Percentiles rank a stretch among this genome's conserved stretches.
Conservation (phyloP, 2,888 invertebrate genomes). For the Cephalotes varians region DNA sequence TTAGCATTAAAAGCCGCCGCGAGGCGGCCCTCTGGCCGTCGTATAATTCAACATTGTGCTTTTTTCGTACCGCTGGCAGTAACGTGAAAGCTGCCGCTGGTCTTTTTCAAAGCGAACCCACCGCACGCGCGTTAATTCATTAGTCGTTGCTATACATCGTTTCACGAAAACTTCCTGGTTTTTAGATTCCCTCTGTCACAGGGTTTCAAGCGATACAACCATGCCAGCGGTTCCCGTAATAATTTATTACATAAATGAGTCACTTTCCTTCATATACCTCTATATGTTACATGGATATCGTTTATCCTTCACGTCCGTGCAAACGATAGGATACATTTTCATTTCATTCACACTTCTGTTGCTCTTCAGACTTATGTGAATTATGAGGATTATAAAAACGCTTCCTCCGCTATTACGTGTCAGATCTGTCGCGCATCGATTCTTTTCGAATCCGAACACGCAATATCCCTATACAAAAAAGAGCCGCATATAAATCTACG, state of each 20-base stretch:
- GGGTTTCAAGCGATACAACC: conserved; percentile 68
- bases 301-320: conserved; percentile 10
- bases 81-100: conserved; percentile 71
- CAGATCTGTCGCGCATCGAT: conserved; percentile 9
- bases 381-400: conserved; percentile 3
- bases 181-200: conserved; percentile 76
- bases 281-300: conserved; percentile 32
- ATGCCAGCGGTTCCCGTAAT: conserved; percentile 66
- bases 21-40: conserved; percentile 65
- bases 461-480: neutral
- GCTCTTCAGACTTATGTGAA: neutral
- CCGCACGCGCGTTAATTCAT: conserved; percentile 77
- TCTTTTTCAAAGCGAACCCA: conserved; percentile 74
- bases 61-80: conserved; percentile 68
- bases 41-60: conserved; percentile 75
- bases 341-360: conserved; percentile 1
- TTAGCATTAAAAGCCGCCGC: conserved; percentile 75
- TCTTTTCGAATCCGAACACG: neutral
- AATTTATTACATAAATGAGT: conserved; percentile 72
- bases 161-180: conserved; percentile 75
- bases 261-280: conserved; percentile 58
- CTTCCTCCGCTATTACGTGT: neutral
- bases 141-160: conserved; percentile 75
- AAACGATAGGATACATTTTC: neutral
- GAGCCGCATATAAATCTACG: conserved; percentile 29